Conservation (phyloP, 2,113 vertebrate species). For the Oxygymnocypris stewartii region DNA sequence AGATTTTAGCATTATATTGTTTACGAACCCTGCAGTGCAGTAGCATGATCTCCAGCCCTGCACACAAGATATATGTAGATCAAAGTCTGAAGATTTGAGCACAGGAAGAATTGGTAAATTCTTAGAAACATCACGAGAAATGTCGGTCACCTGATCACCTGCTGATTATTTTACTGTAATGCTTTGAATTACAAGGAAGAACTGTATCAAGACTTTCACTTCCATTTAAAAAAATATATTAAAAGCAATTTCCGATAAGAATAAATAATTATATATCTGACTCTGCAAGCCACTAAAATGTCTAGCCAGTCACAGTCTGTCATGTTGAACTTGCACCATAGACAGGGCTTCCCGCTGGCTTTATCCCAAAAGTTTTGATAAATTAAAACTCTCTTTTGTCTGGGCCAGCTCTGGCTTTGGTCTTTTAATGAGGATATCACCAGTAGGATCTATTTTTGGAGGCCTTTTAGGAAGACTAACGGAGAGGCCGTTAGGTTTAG, state of each 20-base stretch:
- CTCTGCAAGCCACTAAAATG: neutral
- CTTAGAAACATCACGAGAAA: constrained; percentile 6
- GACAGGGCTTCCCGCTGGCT: constrained; percentile 27
- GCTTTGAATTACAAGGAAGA: neutral
- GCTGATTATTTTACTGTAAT: neutral
- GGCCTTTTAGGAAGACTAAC: constrained; percentile 38
- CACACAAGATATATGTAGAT: neutral
- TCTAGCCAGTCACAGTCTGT: neutral
- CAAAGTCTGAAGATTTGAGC: neutral
- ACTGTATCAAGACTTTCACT: neutral
- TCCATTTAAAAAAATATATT: neutral
- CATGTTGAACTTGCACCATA: constrained; percentile 36
- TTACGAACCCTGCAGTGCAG: neutral
- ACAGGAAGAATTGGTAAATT: neutral
- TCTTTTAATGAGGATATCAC: constrained; percentile 53
- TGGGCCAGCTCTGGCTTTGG: constrained; percentile 22
- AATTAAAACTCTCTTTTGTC: constrained; percentile 47
- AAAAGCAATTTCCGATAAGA: neutral
- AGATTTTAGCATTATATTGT: neutral
- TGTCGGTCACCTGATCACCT: neutral
- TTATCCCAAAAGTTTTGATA: constrained; percentile 37
- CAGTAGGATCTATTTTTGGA: constrained; percentile 45
- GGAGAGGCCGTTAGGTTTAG: constrained; percentile 43
- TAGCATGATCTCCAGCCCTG: neutral
- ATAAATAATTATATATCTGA: neutral